Evolutionary conservation across 2,113 vertebrate species (phyloP).

Genomic region (Copsychus sechellarum): DNA sequence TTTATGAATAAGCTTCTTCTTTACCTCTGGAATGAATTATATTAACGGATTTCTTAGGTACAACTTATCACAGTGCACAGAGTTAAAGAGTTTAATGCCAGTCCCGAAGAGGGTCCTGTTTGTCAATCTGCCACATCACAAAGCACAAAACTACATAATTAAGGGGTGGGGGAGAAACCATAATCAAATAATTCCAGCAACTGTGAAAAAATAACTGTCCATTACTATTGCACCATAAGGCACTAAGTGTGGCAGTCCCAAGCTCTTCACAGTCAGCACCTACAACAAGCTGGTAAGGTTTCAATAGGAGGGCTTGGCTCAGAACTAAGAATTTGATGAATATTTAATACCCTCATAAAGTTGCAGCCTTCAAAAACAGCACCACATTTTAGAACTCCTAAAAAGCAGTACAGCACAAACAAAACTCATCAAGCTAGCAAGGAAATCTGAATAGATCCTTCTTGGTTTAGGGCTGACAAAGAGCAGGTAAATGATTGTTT

Average conservation of each 20-base stretch:
- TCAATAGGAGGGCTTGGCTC: background rate
- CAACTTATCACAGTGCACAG: background rate
- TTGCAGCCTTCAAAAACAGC: background rate
- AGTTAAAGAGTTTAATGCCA: background rate
- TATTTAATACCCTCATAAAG: constrained; percentile 10
- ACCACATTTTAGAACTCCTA: background rate
- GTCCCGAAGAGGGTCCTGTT: background rate
- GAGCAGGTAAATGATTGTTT: background rate
- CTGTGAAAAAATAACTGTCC: background rate
- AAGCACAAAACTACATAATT: background rate
- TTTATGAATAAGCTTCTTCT: background rate
- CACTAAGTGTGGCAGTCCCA: background rate
- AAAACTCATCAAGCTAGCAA: background rate
- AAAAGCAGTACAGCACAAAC: background rate
- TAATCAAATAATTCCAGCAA: background rate
- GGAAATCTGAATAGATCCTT: background rate
- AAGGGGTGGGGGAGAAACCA: background rate
- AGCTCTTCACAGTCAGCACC: background rate
- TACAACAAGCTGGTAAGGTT: background rate
- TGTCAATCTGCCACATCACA: background rate
- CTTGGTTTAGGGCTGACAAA: background rate
- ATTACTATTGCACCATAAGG: background rate
- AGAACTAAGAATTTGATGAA: background rate
- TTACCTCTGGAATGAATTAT: background rate
- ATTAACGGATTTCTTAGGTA: background rate